phyloP scores from a whole-genome alignment of 1,140 invertebrate species.

The Microplitis mediator region DNA sequence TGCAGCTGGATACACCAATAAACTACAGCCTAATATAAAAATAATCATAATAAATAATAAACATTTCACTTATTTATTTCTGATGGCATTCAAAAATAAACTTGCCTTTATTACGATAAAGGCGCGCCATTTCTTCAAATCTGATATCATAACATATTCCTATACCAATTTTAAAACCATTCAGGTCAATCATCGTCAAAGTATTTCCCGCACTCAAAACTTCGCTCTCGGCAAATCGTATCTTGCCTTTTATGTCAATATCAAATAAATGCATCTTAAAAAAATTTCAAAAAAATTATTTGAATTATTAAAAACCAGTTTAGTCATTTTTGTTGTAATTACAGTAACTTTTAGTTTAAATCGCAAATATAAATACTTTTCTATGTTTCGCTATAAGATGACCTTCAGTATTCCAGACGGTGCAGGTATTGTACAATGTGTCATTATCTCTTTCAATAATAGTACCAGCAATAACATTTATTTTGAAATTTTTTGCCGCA shows the following conservation, averaged over 20 bases:
- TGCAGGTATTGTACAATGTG: conserved; percentile 89
- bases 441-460: conserved; percentile 79
- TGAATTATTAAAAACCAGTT: not conserved
- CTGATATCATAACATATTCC: conserved; percentile 95
- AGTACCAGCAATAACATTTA: conserved; percentile 89
- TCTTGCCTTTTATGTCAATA: conserved; percentile 91
- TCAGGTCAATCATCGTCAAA: conserved; percentile 77
- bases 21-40: conserved; percentile 72
- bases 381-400: conserved; percentile 75
- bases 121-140: conserved; percentile 86
- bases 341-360: too few relatives aligned
- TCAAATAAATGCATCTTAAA: conserved; percentile 91
- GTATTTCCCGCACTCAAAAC: conserved; percentile 77
- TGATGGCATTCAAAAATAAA: too few relatives aligned
- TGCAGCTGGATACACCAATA: conserved; percentile 90
- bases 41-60: conserved; percentile 33
- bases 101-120: conserved; percentile 78
- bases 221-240: conserved; percentile 93
- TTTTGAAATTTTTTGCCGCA: conserved; percentile 76
- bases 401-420: conserved; percentile 84
- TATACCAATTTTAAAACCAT: conserved; percentile 81
- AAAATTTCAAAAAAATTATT: conserved; percentile 15
- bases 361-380: conserved; percentile 63
- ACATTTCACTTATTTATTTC: conserved; percentile 39
- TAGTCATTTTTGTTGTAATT: too few relatives aligned